Evolutionary conservation across 2,797 vertebrate species (phyloP), one percentile per base, ranked within the genome.

Genomic region (Periophthalmus magnuspinnatus): DNA sequence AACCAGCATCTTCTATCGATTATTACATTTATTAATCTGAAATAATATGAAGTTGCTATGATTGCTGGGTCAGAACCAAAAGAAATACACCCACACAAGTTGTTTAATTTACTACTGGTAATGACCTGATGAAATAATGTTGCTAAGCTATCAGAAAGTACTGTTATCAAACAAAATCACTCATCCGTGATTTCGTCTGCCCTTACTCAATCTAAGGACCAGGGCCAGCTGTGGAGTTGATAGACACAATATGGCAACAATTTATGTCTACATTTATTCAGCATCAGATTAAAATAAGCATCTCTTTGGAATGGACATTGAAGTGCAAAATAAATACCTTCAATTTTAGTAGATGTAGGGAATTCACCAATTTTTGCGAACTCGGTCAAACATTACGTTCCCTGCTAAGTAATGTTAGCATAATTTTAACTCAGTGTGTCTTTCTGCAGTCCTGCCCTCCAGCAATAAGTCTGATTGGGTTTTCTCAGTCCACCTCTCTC

Each of bases 381-480:
- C 56, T 32, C 56, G 1, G 54, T 56, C 54, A 56, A 56, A 61
- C 65, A 62, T 81, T 74, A 71, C 71, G 68, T 81, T 70, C 76
- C 68, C 56, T 66, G 63, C 70, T 67, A 64, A 83, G 74, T 76
- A 61, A 78, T 75, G 76, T 69, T 52, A 75, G 73, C 73, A 71
- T 76, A 72, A 80, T 79, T 48, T 74, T 19, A 69, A 70, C 67
- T 6, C 21, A 5, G 60, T 61, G 54, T 45, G 68, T 81, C 63
- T 80, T 68, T 83, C 69, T 84, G 75, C 81, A 69, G 75, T 74
- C 67, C 62, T 80, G 81, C 82, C 85, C 83, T 2, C 71, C 58
- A 68, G 84, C 78, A 1, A 77, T 52, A 64, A 68, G 76, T 82
- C 74, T 88, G 84, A 90, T 87, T 88, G 75, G 75, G 19, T 80